Percentiles rank a stretch among this genome's conserved stretches.
Evolutionary conservation across 2,888 invertebrate species (phyloP).

Genomic region (Papilio protenor): DNA sequence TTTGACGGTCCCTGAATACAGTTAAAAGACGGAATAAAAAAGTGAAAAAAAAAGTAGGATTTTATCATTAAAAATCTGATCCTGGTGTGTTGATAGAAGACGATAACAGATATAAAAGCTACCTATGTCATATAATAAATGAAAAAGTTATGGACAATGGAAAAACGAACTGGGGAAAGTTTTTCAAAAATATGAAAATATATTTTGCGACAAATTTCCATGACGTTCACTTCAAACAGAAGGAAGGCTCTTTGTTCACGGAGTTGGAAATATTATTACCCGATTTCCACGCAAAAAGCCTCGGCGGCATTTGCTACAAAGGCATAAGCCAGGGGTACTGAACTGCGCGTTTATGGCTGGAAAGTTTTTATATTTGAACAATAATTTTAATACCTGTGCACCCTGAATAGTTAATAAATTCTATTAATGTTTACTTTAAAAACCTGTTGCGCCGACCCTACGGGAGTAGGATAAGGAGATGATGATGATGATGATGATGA

Average conservation of each 20-base stretch:
- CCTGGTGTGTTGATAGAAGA: background rate
- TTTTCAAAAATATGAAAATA: constrained; percentile 43
- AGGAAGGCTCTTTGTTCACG: constrained; percentile 69
- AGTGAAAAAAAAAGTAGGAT: background rate
- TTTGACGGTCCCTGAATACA: no score
- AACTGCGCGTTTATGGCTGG: constrained; percentile 15
- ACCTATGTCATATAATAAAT: background rate
- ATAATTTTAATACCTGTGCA: constrained; percentile 1
- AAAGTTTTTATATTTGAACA: constrained; percentile 18
- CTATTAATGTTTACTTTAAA: background rate
- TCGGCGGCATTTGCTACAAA: constrained; percentile 58
- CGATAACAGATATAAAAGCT: background rate
- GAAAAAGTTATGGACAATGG: constrained; percentile 4
- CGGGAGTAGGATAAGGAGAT: no score
- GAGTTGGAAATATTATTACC: constrained; percentile 78
- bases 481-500: no score
- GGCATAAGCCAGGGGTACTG: constrained; percentile 46
- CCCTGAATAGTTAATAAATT: background rate
- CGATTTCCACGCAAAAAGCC: constrained; percentile 70
- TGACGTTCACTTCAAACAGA: constrained; percentile 60
- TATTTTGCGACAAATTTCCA: constrained; percentile 64
- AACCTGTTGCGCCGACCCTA: no score
- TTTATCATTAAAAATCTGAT: background rate
- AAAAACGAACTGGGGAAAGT: constrained; percentile 10
- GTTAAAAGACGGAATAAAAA: no score